These are phyloP conservation scores for Pelusios castaneus DNA, from an alignment of 2,113 vertebrate species.

Conservation along the genomic window DNA sequence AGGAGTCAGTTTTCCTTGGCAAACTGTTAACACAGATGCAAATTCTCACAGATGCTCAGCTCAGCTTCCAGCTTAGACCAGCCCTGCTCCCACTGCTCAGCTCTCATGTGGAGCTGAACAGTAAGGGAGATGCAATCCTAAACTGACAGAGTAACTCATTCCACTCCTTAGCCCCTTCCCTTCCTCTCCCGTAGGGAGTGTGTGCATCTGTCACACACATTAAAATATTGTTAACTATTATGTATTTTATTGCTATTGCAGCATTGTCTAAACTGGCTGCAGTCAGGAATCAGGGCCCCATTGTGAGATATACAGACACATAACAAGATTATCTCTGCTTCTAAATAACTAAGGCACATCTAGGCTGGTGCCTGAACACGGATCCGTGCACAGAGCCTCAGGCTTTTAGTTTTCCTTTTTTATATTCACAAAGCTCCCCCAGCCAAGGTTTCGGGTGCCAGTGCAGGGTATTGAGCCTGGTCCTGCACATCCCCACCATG, in stretches of 20 bases:
- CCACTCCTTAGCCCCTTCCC: slow-evolving; percentile 17
- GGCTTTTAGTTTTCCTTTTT: neutral
- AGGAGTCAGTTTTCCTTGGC: neutral
- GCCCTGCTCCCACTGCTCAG: neutral
- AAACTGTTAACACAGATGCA: slow-evolving; percentile 46
- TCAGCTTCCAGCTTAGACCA: neutral
- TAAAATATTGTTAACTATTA: neutral
- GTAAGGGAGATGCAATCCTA: neutral
- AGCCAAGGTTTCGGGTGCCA: neutral
- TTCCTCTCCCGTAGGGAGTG: neutral
- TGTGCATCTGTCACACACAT: neutral
- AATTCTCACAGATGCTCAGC: slow-evolving; percentile 7
- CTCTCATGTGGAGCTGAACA: slow-evolving; percentile 2
- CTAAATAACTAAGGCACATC: neutral
- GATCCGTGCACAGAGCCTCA: neutral
- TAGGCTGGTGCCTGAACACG: neutral
- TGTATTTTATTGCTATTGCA: slow-evolving; percentile 39
- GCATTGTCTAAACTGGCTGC: slow-evolving; percentile 28
- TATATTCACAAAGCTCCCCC: neutral
- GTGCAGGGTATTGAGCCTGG: neutral
- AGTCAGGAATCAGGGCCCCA: neutral
- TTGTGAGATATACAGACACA: neutral
- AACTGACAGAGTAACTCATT: neutral
- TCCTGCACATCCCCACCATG: neutral
- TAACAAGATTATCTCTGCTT: slow-evolving; percentile 2